Percentiles rank a stretch among this genome's conserved stretches.
These are phyloP conservation scores for Coremacera marginata DNA, from an alignment of 2,888 invertebrate species.

Conservation along the genomic window DNA sequence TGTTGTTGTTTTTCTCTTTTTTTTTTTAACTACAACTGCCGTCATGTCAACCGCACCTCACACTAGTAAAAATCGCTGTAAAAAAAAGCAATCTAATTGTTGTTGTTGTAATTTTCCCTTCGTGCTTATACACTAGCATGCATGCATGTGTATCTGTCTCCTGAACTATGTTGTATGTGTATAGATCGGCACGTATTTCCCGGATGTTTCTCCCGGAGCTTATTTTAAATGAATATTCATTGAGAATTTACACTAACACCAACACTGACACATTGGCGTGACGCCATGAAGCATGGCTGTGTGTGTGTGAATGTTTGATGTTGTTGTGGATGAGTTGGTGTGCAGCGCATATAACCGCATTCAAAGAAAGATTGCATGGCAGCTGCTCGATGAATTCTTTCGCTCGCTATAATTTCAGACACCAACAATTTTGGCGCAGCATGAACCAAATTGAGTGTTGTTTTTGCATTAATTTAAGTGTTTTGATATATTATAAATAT, in stretches of 20 bases:
- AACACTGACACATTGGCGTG: neutral
- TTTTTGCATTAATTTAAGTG: no score
- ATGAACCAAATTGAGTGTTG: no score
- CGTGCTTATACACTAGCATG: no score
- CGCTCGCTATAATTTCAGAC: no score
- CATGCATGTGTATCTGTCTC: neutral
- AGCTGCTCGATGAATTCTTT: no score
- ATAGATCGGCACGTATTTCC: neutral
- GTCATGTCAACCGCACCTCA: neutral
- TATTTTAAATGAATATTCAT: constrained; percentile 36
- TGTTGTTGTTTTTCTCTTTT: neutral
- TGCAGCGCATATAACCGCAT: no score
- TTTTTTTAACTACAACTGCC: neutral
- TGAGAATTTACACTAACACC: constrained; percentile 9
- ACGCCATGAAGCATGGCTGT: no score
- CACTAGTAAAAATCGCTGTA: neutral
- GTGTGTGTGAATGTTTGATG: no score
- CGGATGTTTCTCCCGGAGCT: neutral
- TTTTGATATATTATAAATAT: no score
- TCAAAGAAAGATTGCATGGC: no score
- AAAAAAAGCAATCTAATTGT: neutral
- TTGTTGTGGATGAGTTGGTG: no score
- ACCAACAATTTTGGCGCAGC: no score
- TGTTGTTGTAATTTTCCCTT: neutral
- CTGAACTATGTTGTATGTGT: neutral